Percentiles rank a stretch among this genome's conserved stretches.
Evolutionary conservation across 30 jellyfish, hydroid and myxozoan genomes (phyloP).

Genomic region (Nemopilema nomurai): DNA sequence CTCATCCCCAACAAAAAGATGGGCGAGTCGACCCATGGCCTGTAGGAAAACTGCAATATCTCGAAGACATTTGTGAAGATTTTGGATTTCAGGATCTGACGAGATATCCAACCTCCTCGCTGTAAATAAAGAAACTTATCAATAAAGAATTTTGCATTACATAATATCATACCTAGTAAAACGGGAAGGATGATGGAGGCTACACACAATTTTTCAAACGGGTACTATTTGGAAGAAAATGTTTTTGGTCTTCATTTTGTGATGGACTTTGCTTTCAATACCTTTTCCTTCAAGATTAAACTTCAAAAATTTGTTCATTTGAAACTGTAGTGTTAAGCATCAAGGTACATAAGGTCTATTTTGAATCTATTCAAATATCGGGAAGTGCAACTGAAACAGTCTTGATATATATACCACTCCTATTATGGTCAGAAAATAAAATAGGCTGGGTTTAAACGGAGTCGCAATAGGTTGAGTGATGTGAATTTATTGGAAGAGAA

Average conservation of each 20-base stretch:
- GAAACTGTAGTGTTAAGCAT: background rate
- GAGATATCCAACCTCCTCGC: conserved; percentile 42
- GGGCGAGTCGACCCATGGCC: conserved; percentile 79
- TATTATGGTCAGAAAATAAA: too few relatives aligned
- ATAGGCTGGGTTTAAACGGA: too few relatives aligned
- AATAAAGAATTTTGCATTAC: too few relatives aligned
- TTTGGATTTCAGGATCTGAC: conserved; percentile 29
- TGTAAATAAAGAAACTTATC: background rate
- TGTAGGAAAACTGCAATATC: conserved; percentile 75
- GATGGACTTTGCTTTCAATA: background rate
- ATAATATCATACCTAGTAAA: too few relatives aligned
- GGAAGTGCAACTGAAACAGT: too few relatives aligned
- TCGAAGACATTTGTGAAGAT: conserved; percentile 49
- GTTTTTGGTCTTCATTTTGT: background rate
- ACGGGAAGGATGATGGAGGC: too few relatives aligned
- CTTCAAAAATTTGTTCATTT: background rate
- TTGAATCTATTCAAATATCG: too few relatives aligned
- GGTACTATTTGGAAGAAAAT: background rate
- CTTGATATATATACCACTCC: too few relatives aligned
- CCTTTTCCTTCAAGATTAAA: background rate
- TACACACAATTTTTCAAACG: too few relatives aligned
- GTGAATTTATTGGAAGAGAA: too few relatives aligned
- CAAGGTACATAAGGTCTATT: too few relatives aligned
- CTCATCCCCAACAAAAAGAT: conserved; percentile 82
- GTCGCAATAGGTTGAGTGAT: too few relatives aligned